Base-by-base conservation (phyloP, 2,113 vertebrate species). In the Menura novaehollandiae region DNA sequence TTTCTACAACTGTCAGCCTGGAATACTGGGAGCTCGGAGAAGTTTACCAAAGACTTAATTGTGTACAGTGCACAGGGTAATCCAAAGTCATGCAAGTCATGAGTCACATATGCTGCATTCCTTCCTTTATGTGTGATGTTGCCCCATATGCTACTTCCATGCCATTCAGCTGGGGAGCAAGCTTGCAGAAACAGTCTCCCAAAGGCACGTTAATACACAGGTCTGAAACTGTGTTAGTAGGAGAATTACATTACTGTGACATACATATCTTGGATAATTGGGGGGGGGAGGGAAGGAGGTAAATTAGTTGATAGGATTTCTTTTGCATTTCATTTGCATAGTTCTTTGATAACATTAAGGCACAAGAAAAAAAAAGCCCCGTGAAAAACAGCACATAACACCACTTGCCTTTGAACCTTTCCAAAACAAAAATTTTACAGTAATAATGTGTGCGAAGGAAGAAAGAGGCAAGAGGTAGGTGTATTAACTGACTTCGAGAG, bases 401-500 rank as follows among this genome's bases (percentile, higher is more conserved):
- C 44, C 20, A 15, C 58, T 89, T 96, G 69, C 64, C 51, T 95
- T 85, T 95, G 74, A 93, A 79, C 66, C 87, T 79, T 76, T 79
- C 62, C 47, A 73, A 88, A 85, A 21, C 15, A 69, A 89, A 94
- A 88, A 56, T 14, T 64, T 85, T 93, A 67, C 76, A n/a, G 76
- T 85, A 88, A 94, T 89, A 81, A 85, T 4, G 7, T 58, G 74
- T 72, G 41, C 72, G n/a, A 88, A 90, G 85, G 72, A 90, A 85
- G 78, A 76, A 92, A 89, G 79, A 81, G 53, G 59, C 83, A 78
- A 96, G 83, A 81, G 89, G 85, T 77, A 94, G 93, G 80, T 89
- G 51, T 97, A 96, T 95, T 94, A 91, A 87, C 72, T 96, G 78
- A 80, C 55, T 95, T 91, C 49, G 62, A 88, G 93, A 91, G 53